Conservation (phyloP, 2,113 vertebrate species). For the Brienomyrus brachyistius region DNA sequence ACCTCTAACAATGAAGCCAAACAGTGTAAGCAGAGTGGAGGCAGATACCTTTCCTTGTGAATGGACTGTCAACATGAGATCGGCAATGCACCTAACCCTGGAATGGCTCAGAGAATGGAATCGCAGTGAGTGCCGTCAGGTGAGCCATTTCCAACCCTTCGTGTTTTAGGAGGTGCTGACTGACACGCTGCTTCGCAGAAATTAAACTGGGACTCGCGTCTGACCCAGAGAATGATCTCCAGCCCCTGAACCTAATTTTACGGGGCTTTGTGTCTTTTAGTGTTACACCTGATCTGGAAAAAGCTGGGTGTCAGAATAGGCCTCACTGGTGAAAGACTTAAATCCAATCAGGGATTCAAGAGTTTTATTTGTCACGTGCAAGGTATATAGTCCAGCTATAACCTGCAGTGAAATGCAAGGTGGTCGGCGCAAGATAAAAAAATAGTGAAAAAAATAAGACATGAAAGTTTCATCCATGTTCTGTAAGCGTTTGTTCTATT, state of each 20-base stretch:
- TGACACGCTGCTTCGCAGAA: slow-evolving; percentile 11
- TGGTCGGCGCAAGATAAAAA: background rate
- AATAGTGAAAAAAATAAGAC: background rate
- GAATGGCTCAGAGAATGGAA: slow-evolving; percentile 13
- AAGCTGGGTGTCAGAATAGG: background rate
- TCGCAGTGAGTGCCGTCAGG: slow-evolving; percentile 19
- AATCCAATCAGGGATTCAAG: background rate
- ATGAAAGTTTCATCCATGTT: background rate
- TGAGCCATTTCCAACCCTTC: slow-evolving; percentile 26
- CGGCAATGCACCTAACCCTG: slow-evolving; percentile 14
- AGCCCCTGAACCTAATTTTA: background rate
- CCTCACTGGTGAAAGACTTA: background rate
- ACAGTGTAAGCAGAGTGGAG: background rate
- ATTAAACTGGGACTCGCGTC: background rate
- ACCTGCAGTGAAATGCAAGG: background rate
- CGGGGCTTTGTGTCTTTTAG: background rate
- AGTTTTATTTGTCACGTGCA: background rate
- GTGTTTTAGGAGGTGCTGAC: slow-evolving; percentile 17
- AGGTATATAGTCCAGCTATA: background rate
- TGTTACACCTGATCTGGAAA: background rate
- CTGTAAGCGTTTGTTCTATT: no score
- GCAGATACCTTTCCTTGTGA: background rate
- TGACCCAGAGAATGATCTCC: slow-evolving; percentile 23
- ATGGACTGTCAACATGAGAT: slow-evolving; percentile 3
- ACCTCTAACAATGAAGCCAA: background rate